These are phyloP conservation scores for Propithecus deckenii DNA, from an alignment of 2,797 vertebrate genomes.

Conservation along the genomic window DNA sequence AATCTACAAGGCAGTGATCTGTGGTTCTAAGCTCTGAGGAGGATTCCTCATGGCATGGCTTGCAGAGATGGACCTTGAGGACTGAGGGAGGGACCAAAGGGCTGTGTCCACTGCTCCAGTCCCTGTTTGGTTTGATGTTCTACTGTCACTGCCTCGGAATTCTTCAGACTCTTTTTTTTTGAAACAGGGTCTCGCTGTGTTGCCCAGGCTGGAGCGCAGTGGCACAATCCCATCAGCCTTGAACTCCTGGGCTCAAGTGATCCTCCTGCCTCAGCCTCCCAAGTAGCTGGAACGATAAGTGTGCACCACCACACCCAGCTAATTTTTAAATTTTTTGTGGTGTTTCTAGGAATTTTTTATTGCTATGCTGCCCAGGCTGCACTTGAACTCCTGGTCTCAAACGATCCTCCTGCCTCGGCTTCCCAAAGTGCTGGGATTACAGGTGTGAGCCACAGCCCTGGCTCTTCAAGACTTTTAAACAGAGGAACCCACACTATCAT, in stretches of 20 bases:
- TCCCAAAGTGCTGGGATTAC: background rate
- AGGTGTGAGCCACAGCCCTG: background rate
- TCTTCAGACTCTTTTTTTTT: background rate
- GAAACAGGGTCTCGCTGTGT: background rate
- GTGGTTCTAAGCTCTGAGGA: background rate
- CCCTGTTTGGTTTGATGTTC: too few relatives aligned
- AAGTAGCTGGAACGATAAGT: background rate
- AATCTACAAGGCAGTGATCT: background rate
- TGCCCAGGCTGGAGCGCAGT: background rate
- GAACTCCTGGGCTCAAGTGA: background rate
- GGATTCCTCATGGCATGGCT: background rate
- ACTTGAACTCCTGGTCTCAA: background rate
- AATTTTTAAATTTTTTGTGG: background rate
- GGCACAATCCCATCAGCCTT: background rate
- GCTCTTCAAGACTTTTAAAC: background rate
- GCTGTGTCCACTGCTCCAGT: rapidly evolving
- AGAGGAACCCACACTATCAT: background rate
- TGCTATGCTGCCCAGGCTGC: background rate
- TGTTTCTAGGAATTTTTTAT: too few relatives aligned
- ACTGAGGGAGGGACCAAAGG: background rate
- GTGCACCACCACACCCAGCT: background rate
- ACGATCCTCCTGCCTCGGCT: background rate
- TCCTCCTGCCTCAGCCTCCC: background rate
- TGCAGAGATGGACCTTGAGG: background rate
- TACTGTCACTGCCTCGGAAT: background rate